Conservation (phyloP, 2,797 vertebrate species). For the Paguma larvata region DNA sequence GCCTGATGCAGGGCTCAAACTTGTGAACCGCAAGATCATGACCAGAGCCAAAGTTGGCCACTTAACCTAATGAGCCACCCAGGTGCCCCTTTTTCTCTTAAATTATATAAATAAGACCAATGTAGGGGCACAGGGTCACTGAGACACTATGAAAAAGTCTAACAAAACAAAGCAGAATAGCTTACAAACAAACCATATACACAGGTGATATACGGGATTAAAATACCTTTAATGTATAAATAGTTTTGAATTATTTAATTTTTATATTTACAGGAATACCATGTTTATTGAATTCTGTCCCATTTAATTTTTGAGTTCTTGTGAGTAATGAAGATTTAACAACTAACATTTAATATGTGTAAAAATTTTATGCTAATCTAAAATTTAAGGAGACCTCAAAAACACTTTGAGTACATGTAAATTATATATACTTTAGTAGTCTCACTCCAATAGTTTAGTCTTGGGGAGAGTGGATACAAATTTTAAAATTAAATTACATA, state of each 20-base stretch:
- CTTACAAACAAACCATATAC: too few relatives aligned
- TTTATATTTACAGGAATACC: not conserved
- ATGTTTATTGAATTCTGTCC: not conserved
- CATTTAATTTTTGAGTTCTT: not conserved
- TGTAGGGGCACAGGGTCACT: not conserved
- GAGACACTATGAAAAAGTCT: not conserved
- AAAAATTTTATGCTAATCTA: not conserved
- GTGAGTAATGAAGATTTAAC: not conserved
- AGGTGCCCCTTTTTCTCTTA: not conserved
- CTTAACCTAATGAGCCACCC: too few relatives aligned
- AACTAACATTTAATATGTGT: not conserved
- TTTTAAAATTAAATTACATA: conserved; percentile 31
- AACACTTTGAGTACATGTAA: not conserved
- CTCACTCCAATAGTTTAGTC: not conserved
- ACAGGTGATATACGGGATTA: not conserved
- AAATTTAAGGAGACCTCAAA: not conserved
- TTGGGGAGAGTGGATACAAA: not conserved
- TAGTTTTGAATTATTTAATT: not conserved
- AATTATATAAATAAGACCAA: not conserved
- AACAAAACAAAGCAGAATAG: not conserved
- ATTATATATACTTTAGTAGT: not conserved
- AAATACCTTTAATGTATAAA: not conserved
- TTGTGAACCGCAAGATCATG: too few relatives aligned
- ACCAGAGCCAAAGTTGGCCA: too few relatives aligned
- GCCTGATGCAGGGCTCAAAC: too few relatives aligned